Evolutionary conservation across 2,113 vertebrate species (phyloP).

Genomic region (Trematomus loennbergii): DNA sequence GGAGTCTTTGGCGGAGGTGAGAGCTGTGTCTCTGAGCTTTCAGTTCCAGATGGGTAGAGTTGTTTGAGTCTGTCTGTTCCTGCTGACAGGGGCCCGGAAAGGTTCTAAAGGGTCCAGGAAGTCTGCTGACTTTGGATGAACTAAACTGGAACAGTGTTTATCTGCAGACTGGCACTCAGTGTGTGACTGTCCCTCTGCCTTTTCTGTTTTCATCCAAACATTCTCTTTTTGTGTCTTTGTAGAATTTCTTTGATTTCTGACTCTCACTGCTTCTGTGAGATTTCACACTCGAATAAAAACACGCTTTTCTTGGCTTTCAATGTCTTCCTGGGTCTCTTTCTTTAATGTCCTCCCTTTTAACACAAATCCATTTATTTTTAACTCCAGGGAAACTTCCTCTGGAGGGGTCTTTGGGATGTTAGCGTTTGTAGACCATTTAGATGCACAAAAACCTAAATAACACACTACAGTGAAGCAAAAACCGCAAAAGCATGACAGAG

Average conservation of each 20-base stretch:
- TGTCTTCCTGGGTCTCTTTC: neutral
- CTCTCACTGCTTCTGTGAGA: neutral
- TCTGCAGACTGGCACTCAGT: neutral
- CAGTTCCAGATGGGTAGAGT: neutral
- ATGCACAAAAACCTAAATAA: too few species aligned
- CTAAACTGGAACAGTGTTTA: conserved; percentile 6
- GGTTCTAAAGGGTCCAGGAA: conserved; percentile 21
- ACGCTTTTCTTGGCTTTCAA: neutral
- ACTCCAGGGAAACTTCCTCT: too few species aligned
- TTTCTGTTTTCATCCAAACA: neutral
- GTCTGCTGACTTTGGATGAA: neutral
- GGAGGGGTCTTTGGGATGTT: too few species aligned
- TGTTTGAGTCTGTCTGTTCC: neutral
- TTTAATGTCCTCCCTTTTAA: too few species aligned
- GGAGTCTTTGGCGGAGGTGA: neutral
- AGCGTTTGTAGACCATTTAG: too few species aligned
- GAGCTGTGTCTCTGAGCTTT: conserved; percentile 5
- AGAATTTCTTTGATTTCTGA: neutral
- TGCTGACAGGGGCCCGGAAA: conserved; percentile 27
- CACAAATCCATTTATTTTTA: too few species aligned
- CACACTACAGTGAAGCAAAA: too few species aligned
- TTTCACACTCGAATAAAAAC: neutral
- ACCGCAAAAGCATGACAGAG: too few species aligned
- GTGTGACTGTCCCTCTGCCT: neutral
- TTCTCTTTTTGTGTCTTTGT: neutral